phyloP scores from a whole-genome alignment of 2,797 vertebrate species.

The Pteronotus mesoamericanus region DNA sequence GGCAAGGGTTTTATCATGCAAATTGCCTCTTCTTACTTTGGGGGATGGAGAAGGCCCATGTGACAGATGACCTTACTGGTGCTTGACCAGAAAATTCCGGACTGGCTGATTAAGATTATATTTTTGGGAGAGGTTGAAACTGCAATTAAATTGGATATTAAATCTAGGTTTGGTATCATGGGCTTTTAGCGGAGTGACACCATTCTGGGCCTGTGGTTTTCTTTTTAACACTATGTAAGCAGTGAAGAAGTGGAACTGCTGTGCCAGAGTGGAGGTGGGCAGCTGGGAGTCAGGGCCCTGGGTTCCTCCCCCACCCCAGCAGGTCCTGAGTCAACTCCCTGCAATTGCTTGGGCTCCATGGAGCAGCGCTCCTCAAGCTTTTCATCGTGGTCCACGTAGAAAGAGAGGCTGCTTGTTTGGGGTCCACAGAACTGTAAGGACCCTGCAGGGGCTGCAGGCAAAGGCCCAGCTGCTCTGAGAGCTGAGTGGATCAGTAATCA shows the following conservation, averaged over 20 bases:
- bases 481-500: not conserved
- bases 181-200: not conserved
- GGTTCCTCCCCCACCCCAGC: fast-evolving
- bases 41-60: no score
- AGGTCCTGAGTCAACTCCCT: not conserved
- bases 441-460: not conserved
- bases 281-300: not conserved
- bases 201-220: not conserved
- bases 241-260: not conserved
- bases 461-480: not conserved
- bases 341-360: not conserved
- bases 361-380: not conserved
- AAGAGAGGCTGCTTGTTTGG: not conserved
- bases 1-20: not conserved
- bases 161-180: not conserved
- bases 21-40: not conserved
- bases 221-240: not conserved
- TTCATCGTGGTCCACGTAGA: not conserved
- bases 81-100: not conserved
- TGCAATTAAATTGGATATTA: not conserved
- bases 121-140: not conserved
- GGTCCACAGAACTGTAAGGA: not conserved
- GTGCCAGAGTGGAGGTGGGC: not conserved
- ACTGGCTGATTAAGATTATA: not conserved
- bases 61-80: not conserved